Percentiles rank a stretch among this genome's conserved stretches.
These are phyloP conservation scores for Dromas ardeola DNA, from an alignment of 2,113 vertebrate species.

Conservation along the genomic window DNA sequence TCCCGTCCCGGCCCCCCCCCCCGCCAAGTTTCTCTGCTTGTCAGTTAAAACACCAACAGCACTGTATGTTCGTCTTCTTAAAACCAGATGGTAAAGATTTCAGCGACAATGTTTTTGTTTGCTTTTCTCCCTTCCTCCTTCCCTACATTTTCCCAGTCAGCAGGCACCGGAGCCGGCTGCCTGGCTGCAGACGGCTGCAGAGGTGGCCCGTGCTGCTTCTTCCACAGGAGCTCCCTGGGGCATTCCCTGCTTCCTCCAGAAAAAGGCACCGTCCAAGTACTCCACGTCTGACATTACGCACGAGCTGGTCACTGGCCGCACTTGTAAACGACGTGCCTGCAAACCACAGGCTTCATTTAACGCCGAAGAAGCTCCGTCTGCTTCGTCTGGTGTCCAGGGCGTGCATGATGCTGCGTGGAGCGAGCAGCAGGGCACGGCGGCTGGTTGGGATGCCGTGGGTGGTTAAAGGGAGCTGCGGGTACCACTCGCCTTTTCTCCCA, in stretches of 20 bases:
- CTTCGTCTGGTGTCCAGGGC: rapidly evolving
- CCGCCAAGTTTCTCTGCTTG: not conserved
- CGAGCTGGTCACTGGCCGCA: rapidly evolving
- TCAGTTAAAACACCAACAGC: not conserved
- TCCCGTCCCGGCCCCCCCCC: no score
- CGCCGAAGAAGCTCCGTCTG: rapidly evolving
- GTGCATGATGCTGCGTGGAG: rapidly evolving
- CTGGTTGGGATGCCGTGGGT: not conserved
- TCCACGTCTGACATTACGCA: not conserved
- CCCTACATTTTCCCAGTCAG: not conserved
- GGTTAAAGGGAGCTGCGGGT: not conserved
- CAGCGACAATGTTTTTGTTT: not conserved
- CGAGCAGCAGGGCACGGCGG: rapidly evolving
- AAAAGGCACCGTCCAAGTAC: not conserved
- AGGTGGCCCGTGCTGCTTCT: not conserved
- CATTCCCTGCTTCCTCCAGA: not conserved
- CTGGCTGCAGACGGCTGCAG: not conserved
- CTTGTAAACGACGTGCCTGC: not conserved
- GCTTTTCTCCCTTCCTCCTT: not conserved
- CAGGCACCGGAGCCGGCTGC: not conserved
- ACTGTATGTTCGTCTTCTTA: not conserved
- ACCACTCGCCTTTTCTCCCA: not conserved
- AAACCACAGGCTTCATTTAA: not conserved
- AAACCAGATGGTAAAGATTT: not conserved
- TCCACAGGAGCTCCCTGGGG: not conserved